phyloP scores from a whole-genome alignment of 2,797 vertebrate species.

The Gallinago stenura region DNA sequence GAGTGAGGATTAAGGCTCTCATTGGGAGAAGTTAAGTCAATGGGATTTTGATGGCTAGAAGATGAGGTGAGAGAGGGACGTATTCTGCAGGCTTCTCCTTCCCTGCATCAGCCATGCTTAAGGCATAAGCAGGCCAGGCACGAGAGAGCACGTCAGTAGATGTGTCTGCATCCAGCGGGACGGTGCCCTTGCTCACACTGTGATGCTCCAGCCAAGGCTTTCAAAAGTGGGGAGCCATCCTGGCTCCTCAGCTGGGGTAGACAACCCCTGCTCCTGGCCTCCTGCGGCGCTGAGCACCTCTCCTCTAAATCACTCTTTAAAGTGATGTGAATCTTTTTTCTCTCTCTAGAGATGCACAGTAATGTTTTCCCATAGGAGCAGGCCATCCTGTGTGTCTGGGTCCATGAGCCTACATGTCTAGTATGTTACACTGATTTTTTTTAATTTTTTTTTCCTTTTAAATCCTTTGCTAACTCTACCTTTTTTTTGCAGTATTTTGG shows the following conservation, averaged over 20 bases:
- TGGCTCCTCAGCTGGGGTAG: not conserved
- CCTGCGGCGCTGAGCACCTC: fast-evolving
- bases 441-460: not conserved
- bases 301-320: not conserved
- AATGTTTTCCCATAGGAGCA: not conserved
- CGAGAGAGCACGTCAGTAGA: fast-evolving
- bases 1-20: not conserved
- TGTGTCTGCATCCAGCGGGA: not conserved
- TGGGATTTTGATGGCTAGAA: not conserved
- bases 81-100: not conserved
- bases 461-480: not conserved
- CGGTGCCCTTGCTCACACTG: fast-evolving
- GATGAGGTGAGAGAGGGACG: not conserved
- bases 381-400: not conserved
- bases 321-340: not conserved
- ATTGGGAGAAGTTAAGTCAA: not conserved
- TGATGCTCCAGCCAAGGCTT: not conserved
- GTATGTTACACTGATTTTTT: not conserved
- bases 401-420: not conserved
- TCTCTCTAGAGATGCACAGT: not conserved
- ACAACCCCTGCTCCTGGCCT: not conserved
- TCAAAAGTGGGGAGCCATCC: not conserved
- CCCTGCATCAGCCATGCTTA: not conserved
- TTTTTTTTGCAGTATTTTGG: not conserved
- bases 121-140: not conserved